Evolutionary conservation across 2,797 vertebrate species (phyloP), one percentile per base, ranked within the genome.

Genomic region (Ptychadena robeensis): DNA sequence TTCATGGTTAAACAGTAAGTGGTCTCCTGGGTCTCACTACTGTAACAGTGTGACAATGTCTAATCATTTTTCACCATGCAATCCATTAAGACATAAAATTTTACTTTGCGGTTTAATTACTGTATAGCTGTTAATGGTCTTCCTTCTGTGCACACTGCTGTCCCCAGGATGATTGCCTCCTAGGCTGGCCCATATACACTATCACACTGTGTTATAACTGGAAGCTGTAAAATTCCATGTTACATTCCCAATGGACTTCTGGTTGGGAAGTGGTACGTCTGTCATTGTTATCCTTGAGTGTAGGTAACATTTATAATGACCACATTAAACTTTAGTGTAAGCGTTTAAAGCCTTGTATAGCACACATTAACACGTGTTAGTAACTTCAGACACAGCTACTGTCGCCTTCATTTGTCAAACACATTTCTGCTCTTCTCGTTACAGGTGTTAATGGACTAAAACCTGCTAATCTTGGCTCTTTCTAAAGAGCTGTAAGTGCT

Each of bases 121-220:
- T 70, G 73, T 14, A 18, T 35, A 34, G 37, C 53, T 71, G 73
- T 82, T 84, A 67, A 74, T 72, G 0, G 2, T 40, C 76, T 74
- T 72, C 85, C 85, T 12, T 79, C 81, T 85, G n/a, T 0, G 6
- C 83, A 37, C 66, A 75, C 69, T 70, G 85, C 79, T 85, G 59
- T 75, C 57, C 53, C 35, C 27, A 2, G 82, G 85, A 75, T 86
- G 1, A 79, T 74, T 64, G 12, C 75, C 85, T 78, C 48, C 59
- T 59, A 64, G 44, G 53, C 73, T 74, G 81, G 77, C 82, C n/a
- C 81, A 85, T 78, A 76, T 44, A 83, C 73, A 84, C 40, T 83
- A 30, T 27, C 84, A 44, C 63, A 86, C 83, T 84, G 15, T 31
- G 80, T 57, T 25, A 8, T 71, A 87, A 85, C 85, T 89, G 12